Base-by-base conservation (phyloP, 2,113 vertebrate genomes). In the Cheilinus undulatus region DNA sequence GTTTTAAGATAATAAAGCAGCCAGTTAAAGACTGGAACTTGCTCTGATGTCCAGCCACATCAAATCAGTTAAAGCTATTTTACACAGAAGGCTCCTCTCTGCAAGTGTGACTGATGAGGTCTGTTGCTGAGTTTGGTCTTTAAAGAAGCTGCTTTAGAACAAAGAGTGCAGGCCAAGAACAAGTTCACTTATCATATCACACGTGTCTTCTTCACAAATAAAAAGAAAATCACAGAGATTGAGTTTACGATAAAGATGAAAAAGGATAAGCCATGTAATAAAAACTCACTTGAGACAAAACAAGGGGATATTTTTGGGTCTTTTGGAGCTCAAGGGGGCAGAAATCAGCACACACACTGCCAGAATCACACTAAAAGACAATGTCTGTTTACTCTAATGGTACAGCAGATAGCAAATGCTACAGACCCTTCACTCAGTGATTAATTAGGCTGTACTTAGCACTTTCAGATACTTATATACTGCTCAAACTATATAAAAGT, bases 61-160 rank as follows among this genome's bases (percentile, higher is more conserved):
- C 60, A 49, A 42, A 57, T 72, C 27, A 56, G 48, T 17, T 19
- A 34, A 70, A 61, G 42, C 53, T 51, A 15, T 71, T 32, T 52
- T 9, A 45, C 4, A 5, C 19, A 57, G 1, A 61, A 15, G 36
- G 38, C 54, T 45, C 46, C 40, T 57, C 23, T 69, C 43, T 56
- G 34, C 22, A 38, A 77, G 66, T 62, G 42, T 60, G 60, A 74
- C 30, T 34, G 53, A 82, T 73, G 23, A 78, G 72, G 50, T 59
- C 49, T 52, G 20, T 34, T 28, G 20, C 20, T 34, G 15, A 28
- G 5, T 58, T 70, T 73, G n/a, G 40, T 32, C 62, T 50, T 80
- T 67, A 36, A 38, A 64, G 70, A 38, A 45, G 42, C 42, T 32
- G 23, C 30, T 24, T 11, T 9, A 50, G 30, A 62, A 38, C 49